Conservation (phyloP, 92 coral and sea anemone genomes). For the Bergia puertoricense region DNA sequence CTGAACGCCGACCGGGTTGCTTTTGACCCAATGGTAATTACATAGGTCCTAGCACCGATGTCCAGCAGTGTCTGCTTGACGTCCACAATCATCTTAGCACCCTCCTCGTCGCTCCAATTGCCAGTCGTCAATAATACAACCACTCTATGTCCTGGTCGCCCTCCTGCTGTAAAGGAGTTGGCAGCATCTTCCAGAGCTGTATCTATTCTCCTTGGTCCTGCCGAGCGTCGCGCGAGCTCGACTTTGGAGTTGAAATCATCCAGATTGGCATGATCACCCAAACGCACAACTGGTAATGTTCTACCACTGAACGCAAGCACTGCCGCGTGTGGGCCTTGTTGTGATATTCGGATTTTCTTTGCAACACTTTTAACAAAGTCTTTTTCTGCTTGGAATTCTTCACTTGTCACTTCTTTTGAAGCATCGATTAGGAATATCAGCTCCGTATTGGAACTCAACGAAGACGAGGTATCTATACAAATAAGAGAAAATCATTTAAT, state of each 20-base stretch:
- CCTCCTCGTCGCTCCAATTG: not conserved
- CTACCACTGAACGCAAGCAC: conserved; percentile 20
- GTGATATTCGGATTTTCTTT: conserved; percentile 15
- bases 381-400: conserved; percentile 19
- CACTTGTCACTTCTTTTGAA: conserved; percentile 20
- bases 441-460: conserved; percentile 9
- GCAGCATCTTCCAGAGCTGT: conserved; percentile 35
- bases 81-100: not conserved
- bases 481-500: too few relatives aligned
- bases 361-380: conserved; percentile 19
- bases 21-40: conserved; percentile 16
- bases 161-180: conserved; percentile 41
- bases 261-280: conserved; percentile 11
- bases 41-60: conserved; percentile 32
- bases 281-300: not conserved
- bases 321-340: conserved; percentile 24
- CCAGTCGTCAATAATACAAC: conserved; percentile 34
- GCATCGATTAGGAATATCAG: conserved; percentile 29
- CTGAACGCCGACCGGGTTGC: not conserved
- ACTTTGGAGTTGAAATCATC: conserved; percentile 28
- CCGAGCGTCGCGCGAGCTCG: conserved; percentile 12
- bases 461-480: conserved; percentile 9
- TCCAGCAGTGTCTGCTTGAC: not conserved
- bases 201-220: conserved; percentile 8
- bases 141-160: conserved; percentile 50